Percentiles rank a stretch among this genome's conserved stretches.
phyloP scores from a whole-genome alignment of 2,888 invertebrate species.

The Bellardia bayeri region DNA sequence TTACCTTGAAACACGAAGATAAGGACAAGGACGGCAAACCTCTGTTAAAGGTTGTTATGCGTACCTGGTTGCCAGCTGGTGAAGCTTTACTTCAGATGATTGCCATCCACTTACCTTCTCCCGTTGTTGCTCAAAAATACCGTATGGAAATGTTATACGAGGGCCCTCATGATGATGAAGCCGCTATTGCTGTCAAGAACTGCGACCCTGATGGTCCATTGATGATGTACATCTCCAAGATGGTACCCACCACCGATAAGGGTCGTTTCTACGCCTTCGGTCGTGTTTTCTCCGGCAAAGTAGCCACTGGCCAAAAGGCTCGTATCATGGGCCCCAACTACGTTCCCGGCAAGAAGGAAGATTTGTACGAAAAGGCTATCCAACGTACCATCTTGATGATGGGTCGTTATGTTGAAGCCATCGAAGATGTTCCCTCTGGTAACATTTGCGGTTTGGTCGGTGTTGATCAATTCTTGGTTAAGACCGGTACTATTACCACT shows the following conservation, averaged over 20 bases:
- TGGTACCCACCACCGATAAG: conserved; percentile 99
- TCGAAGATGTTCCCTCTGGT: conserved; percentile 99
- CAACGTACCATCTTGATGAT: conserved; percentile 99
- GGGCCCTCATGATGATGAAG: conserved; percentile 98
- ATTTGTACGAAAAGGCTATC: conserved; percentile 99
- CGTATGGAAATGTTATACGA: conserved; percentile 99
- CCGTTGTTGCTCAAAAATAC: conserved; percentile 99
- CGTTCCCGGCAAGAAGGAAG: conserved; percentile 98
- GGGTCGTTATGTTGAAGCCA: conserved; percentile 99
- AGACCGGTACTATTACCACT: conserved; percentile 99
- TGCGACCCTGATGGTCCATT: conserved; percentile 98
- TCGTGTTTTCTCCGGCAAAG: conserved; percentile 99
- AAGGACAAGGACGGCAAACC: conserved; percentile 98
- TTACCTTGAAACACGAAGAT: conserved; percentile 97
- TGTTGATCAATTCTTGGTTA: conserved; percentile 99
- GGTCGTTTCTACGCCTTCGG: conserved; percentile 99
- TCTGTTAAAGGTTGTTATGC: conserved; percentile 98
- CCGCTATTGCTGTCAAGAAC: conserved; percentile 94
- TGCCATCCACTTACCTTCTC: conserved; percentile 99
- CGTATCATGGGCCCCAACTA: conserved; percentile 99
- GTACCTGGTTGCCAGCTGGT: conserved; percentile 99
- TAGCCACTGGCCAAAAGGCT: conserved; percentile 95
- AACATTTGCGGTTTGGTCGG: conserved; percentile 99
- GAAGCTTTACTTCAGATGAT: conserved; percentile 99
- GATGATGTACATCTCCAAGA: conserved; percentile 99